phyloP scores from a whole-genome alignment of 2,797 vertebrate species.

The Neoniphon sammara region DNA sequence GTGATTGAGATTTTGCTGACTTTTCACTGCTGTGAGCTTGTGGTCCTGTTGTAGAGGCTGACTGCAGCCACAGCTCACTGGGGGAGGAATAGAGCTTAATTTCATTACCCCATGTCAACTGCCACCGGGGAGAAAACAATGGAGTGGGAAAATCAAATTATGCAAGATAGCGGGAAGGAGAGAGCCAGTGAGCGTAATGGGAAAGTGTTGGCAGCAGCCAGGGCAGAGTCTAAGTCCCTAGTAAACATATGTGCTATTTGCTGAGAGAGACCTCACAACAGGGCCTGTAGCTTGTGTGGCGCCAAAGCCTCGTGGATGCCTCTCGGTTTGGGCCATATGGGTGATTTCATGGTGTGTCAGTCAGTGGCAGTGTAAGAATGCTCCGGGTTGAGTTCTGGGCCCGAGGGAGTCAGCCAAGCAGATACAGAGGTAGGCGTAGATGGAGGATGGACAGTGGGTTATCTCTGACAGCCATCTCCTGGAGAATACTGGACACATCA shows the following conservation, averaged over 20 bases:
- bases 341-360: constrained; percentile 43
- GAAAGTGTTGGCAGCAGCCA: constrained; percentile 32
- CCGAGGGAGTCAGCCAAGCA: neutral
- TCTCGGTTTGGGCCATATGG: constrained; percentile 38
- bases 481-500: constrained; percentile 21
- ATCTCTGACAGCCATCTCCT: constrained; percentile 39
- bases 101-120: constrained; percentile 75
- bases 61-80: constrained; percentile 46
- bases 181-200: constrained; percentile 26
- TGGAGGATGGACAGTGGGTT: neutral
- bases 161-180: constrained; percentile 49
- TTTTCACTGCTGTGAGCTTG: constrained; percentile 49
- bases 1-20: constrained; percentile 31
- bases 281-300: constrained; percentile 25
- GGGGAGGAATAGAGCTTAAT: constrained; percentile 65
- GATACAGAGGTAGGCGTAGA: constrained; percentile 4
- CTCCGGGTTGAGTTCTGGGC: constrained; percentile 24
- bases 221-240: constrained; percentile 28
- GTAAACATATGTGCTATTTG: constrained; percentile 49
- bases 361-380: constrained; percentile 24
- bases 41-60: constrained; percentile 49
- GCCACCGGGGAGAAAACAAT: constrained; percentile 75
- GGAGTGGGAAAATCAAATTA: constrained; percentile 76
- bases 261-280: constrained; percentile 34
- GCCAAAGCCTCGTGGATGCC: neutral